A percentile compares a stretch with the other conserved stretches of the same genome.
Evolutionary conservation across 2,113 vertebrate species (phyloP).

Genomic region (Noturus placidus): DNA sequence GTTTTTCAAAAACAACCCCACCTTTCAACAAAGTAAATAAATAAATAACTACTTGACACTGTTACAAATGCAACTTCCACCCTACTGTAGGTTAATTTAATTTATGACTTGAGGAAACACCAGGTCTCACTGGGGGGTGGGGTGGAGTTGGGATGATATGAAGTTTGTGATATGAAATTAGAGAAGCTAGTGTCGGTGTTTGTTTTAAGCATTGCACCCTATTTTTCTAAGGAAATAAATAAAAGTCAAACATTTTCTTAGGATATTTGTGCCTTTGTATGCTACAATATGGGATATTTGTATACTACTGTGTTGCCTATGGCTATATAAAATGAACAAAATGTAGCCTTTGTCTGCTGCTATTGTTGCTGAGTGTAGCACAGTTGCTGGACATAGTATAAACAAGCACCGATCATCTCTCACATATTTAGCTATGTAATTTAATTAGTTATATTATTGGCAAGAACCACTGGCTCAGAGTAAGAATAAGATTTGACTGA

Average conservation of each 20-base stretch:
- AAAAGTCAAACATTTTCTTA: background rate
- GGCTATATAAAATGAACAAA: background rate
- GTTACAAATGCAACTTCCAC: background rate
- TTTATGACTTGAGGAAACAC: background rate
- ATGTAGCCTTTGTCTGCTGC: background rate
- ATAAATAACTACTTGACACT: background rate
- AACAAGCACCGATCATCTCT: background rate
- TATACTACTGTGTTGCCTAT: background rate
- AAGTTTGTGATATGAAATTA: background rate
- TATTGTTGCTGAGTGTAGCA: background rate
- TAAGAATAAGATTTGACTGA: background rate
- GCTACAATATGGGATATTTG: background rate
- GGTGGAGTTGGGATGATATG: too few species aligned
- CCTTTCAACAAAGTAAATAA: background rate
- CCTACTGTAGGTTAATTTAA: background rate
- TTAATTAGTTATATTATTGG: constrained; percentile 1
- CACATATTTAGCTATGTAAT: background rate
- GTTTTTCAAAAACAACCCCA: background rate
- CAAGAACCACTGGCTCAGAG: background rate
- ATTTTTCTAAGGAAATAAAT: background rate
- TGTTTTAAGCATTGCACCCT: background rate
- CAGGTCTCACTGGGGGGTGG: background rate
- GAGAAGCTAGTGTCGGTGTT: background rate
- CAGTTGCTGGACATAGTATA: background rate
- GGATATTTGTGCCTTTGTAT: background rate